Evolutionary conservation across 2,888 invertebrate species (phyloP), one percentile per base, ranked within the genome.

Genomic region (Calephelis perditalis): DNA sequence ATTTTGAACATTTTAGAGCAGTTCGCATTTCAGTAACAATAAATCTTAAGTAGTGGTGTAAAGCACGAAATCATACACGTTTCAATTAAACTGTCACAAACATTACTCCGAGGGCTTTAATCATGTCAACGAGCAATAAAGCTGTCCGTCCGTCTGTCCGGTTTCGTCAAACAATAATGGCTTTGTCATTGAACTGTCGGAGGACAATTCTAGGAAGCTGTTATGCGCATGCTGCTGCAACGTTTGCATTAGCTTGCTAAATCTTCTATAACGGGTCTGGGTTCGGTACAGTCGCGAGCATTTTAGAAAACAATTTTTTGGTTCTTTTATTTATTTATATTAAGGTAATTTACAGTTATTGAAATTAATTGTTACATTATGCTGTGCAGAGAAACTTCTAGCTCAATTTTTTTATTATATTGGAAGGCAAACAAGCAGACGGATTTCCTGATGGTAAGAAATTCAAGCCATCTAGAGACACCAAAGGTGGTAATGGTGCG

Each of bases 81-180:
- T 61, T 60, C 63, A 67, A 67, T 67, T 67, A 65, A 61, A 61
- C 55, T 57, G 61, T 62, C 65, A 61, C 49, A 60, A 58, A 61
- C 35, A 36, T 52, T 52, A 52, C 35, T 49, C 6, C 58, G 9
- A 45, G 59, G 10, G 64, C 60, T 67, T 67, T 61, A 62, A 65
- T 67, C 67, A 66, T 66, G 65, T 66, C 63, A 66, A 65, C 64
- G 66, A 60, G 65, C 66, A 61, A 67, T 71, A 70, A 69, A 71
- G 63, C 65, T 67, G 67, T 68, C 66, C 68, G 68, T 68, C 65
- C 56, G 66, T 68, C 57, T 60, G 62, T 65, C 68, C 52, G 7
- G 52, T 60, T 45, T 65, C 63, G 67, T 63, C 63, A 62, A 62
- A 67, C 64, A 67, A 67, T 70, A 70, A 70, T 68, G 63, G 66